These are phyloP conservation scores for Halocaridina rubra DNA, from an alignment of 2,888 invertebrate genomes.

Conservation along the genomic window DNA sequence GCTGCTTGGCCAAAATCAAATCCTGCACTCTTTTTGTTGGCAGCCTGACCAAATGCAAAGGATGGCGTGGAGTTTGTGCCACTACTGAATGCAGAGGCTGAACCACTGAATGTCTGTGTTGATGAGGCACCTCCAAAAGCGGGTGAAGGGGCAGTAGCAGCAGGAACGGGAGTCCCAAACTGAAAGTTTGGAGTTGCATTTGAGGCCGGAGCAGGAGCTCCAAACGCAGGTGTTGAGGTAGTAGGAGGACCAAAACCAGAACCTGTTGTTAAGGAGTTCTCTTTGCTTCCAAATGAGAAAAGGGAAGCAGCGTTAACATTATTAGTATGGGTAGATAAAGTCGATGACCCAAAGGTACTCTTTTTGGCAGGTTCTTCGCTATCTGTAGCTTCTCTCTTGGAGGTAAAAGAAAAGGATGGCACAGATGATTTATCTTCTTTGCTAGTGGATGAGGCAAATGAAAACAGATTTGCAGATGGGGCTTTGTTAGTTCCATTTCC, in stretches of 20 bases:
- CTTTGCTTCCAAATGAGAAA: conserved; percentile 43
- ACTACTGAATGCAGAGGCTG: conserved; percentile 26
- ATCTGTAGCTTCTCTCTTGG: conserved; percentile 20
- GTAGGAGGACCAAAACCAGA: conserved; percentile 32
- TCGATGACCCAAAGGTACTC: conserved; percentile 9
- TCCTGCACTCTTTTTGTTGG: conserved; percentile 52
- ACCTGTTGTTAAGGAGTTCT: conserved; percentile 30
- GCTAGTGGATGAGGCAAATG: conserved; percentile 14
- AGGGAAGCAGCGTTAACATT: not conserved
- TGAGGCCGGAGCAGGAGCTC: conserved; percentile 40
- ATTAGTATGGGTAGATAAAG: conserved; percentile 18
- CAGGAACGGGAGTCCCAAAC: conserved; percentile 45
- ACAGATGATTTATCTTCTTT: conserved; percentile 18
- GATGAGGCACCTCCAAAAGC: conserved; percentile 34
- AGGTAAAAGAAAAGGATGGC: conserved; percentile 4
- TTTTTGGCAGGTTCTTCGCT: conserved; percentile 32
- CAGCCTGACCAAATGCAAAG: conserved; percentile 52
- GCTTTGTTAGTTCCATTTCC: conserved; percentile 4
- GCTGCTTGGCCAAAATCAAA: conserved; percentile 60
- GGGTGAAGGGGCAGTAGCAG: conserved; percentile 41
- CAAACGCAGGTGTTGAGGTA: conserved; percentile 44
- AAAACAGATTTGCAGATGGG: not conserved
- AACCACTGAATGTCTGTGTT: conserved; percentile 34
- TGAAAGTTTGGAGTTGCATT: conserved; percentile 40
- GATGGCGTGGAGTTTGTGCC: conserved; percentile 10